Conservation (phyloP, 2,888 invertebrate species). For the Plagiodera versicolora region DNA sequence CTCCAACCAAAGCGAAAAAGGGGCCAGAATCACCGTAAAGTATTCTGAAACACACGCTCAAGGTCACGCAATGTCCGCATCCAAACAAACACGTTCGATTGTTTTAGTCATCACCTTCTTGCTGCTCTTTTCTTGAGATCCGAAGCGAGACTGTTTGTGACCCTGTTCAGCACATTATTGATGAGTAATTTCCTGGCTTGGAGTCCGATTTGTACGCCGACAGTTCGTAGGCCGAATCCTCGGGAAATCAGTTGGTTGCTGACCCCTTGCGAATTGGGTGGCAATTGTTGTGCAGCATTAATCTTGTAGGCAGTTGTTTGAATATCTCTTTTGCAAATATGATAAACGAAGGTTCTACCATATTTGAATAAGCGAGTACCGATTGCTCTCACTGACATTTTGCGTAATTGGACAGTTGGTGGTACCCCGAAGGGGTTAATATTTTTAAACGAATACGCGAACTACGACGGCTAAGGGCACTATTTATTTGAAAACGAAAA, state of each 20-base stretch:
- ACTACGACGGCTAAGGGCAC: background rate
- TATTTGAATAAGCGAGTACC: constrained; percentile 61
- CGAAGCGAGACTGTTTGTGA: constrained; percentile 66
- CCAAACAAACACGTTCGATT: too few relatives aligned
- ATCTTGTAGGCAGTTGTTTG: constrained; percentile 53
- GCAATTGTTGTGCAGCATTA: constrained; percentile 42
- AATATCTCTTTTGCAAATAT: constrained; percentile 58
- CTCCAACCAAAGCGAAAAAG: constrained; percentile 73
- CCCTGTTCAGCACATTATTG: constrained; percentile 69
- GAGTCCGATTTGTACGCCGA: constrained; percentile 60
- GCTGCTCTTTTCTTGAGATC: constrained; percentile 66
- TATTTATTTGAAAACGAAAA: background rate
- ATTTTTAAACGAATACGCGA: background rate
- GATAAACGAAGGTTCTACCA: constrained; percentile 62
- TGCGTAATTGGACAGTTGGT: constrained; percentile 26
- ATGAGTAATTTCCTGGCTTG: constrained; percentile 69
- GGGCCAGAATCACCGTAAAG: constrained; percentile 72
- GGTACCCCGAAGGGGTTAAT: constrained; percentile 19
- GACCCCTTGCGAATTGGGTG: constrained; percentile 32
- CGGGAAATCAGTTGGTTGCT: constrained; percentile 40
- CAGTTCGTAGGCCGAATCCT: constrained; percentile 51
- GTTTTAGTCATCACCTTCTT: constrained; percentile 60
- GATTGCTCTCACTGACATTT: constrained; percentile 62
- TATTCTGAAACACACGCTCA: constrained; percentile 57
- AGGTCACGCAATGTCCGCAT: too few relatives aligned